Evolutionary conservation across 2,113 vertebrate genomes (phyloP), one percentile per base, ranked within the genome.

Genomic region (Amazona vittata): DNA sequence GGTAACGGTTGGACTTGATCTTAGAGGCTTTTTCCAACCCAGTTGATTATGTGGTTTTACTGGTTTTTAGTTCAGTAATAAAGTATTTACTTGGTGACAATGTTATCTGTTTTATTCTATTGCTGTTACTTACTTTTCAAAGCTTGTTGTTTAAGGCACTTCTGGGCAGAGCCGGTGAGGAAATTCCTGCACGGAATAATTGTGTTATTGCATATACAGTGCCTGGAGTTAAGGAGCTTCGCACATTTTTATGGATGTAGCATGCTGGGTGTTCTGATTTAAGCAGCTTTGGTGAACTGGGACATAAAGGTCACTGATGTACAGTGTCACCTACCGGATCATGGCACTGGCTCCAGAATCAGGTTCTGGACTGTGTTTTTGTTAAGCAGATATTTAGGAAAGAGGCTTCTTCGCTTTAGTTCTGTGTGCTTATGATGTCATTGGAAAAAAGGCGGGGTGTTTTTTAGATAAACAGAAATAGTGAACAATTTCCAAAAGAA

Each of bases 141-240:
- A 17, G 5, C 1, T 12, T 31, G 2, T 5, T 33, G 22, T 33
- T 52, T 25, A 41, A 62, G 37, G 43, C 0, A 0, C 74, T 47
- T 68, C 21, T 35, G n/a, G 6, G 11, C n/a, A 24, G 7, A 62
- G 24, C 37, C 47, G 20, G 6, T 74, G 39, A 49, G 65, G 15
- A 41, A 24, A 4, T 20, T 87, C 6, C 35, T 62, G 6, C 1
- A 0, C 4, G 5, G 15, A 52, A 3, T 21, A 8, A 5, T 29
- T 0, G 0, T 0, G 1, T 26, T 69, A 19, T 19, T 11, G 55
- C 3, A 1, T 52, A 2, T 57, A 0, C 6, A 6, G 11, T 16
- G 55, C 12, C 2, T 5, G 19, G 5, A 33, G 43, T 49, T 62
- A 37, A 41, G 33, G 57, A 49, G 11, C 11, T 50, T 67, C 35